Evolutionary conservation across 2,797 vertebrate species (phyloP), one percentile per base, ranked within the genome.

Genomic region (Phyllotis vaccarum): DNA sequence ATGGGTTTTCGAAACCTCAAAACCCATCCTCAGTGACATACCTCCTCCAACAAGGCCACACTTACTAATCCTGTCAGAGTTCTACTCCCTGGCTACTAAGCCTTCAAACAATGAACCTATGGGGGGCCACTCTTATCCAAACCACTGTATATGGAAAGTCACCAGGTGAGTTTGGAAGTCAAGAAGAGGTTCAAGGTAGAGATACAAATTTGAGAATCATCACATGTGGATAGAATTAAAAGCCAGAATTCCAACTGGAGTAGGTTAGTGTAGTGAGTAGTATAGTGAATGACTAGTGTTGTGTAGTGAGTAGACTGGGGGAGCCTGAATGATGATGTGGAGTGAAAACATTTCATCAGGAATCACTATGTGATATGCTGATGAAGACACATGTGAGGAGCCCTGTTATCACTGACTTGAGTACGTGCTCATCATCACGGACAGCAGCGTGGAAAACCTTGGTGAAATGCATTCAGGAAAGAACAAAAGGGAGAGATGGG

Each of bases 331-430:
- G 72, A 79, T 22, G 21, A 27, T 52, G 9, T 24, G 52, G 34
- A 60, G 49, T 76, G 66, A 29, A 62, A 37, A 40, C 4, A 2
- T 43, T 79, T 56, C 21, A 62, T 52, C 56, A 68, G 43, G 31
- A 54, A 52, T 21, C 1, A 2, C 24, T 34, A 13, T 56, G 66
- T 64, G 3, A 12, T 17, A 14, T 27, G 14, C 52, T 17, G 31
- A 54, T 34, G 34, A 66, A 46, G 52, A 52, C 10, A 0, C 0
- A 0, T 6, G 13, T 37, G 60, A 2, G 64, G 37, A 78, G 24
- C 21, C 9, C 60, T 7, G n/a, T 27, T 14, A 3, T 40, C 29
- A 1, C 37, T 31, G 16, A 34, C 22, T 6, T 29, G 10, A 56
- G 56, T 27, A 5, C 7, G 3, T n/a, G 52, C 40, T 1, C 1